Conservation (phyloP, 2,888 invertebrate species). For the Neelides folsomi region DNA sequence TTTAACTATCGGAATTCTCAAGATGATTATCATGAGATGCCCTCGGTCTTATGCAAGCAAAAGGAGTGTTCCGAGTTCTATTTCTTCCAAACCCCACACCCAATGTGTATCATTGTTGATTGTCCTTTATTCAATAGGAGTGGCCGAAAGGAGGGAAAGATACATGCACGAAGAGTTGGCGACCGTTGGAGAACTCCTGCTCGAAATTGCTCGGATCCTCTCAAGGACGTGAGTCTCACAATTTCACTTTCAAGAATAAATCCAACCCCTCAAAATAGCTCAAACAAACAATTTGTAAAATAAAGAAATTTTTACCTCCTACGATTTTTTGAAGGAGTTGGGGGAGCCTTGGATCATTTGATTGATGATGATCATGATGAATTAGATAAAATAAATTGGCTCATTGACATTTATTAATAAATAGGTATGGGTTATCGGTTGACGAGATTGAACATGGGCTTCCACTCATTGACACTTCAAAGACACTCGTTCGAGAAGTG, state of each 20-base stretch:
- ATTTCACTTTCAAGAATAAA: no score
- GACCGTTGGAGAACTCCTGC: constrained; percentile 68
- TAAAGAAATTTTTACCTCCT: no score
- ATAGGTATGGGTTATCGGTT: constrained; percentile 66
- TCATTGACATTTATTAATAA: constrained; percentile 11
- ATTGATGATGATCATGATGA: not conserved
- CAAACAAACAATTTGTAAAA: no score
- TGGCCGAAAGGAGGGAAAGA: constrained; percentile 58
- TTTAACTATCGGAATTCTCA: not conserved
- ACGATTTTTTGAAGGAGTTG: no score
- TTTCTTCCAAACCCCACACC: no score
- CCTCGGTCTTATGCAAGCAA: not conserved
- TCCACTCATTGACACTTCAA: constrained; percentile 74
- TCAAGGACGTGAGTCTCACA: constrained; percentile 59
- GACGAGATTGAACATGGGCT: constrained; percentile 78
- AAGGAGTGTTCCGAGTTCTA: not conserved
- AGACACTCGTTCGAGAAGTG: constrained; percentile 68
- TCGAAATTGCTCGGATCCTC: constrained; percentile 70
- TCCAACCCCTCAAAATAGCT: no score
- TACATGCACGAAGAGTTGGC: constrained; percentile 76
- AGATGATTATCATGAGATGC: not conserved
- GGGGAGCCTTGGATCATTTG: not conserved
- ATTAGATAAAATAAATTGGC: constrained; percentile 1
- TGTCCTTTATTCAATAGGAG: constrained; percentile 45
- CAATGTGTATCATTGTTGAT: not conserved